Evolutionary conservation across 2,797 vertebrate genomes (phyloP).

Genomic region (Manis pentadactyla): DNA sequence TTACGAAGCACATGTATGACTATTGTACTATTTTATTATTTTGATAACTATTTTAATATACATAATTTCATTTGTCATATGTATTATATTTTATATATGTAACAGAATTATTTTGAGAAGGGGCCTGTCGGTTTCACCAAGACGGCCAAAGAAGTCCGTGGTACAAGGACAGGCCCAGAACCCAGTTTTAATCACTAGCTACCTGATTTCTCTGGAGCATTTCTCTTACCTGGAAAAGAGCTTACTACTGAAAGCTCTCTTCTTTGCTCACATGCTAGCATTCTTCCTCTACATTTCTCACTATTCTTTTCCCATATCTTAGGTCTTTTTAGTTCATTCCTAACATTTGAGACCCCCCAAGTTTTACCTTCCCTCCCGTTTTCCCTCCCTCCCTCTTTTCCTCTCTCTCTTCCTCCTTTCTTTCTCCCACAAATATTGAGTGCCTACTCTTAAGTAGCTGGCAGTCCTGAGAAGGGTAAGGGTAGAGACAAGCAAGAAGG

Average conservation of each 20-base stretch:
- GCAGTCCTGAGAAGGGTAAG: background rate
- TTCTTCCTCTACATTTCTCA: background rate
- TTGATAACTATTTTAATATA: background rate
- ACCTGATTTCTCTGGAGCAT: background rate
- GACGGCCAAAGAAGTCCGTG: background rate
- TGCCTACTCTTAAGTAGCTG: background rate
- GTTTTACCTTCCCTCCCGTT: background rate
- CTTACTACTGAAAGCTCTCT: background rate
- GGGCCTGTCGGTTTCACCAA: background rate
- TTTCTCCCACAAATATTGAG: background rate
- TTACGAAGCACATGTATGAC: background rate
- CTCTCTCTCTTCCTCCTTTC: background rate
- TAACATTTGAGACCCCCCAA: background rate
- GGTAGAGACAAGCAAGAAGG: background rate
- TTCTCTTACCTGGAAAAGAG: background rate
- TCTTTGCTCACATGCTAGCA: background rate
- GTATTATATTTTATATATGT: background rate
- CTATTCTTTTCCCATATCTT: background rate
- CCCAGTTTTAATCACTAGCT: background rate
- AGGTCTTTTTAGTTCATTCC: background rate
- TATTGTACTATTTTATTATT: conserved; percentile 21
- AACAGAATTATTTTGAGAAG: conserved; percentile 46
- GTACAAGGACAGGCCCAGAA: background rate
- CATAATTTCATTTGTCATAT: background rate
- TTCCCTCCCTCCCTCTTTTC: background rate